phyloP scores from a whole-genome alignment of 2,113 vertebrate genomes.

The Pholis gunnellus region DNA sequence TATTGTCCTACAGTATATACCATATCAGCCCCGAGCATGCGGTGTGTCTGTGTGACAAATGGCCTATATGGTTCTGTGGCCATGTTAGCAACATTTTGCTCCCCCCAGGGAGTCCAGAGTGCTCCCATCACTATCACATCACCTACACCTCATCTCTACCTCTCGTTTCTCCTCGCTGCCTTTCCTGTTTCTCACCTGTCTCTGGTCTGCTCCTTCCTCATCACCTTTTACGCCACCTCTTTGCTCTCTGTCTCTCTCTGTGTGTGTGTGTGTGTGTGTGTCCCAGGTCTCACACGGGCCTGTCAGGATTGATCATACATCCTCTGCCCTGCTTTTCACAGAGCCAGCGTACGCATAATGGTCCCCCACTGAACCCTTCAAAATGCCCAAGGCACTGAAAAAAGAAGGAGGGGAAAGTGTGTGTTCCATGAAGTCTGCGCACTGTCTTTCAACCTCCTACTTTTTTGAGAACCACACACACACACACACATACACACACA shows the following conservation, averaged over 20 bases:
- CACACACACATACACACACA: not conserved
- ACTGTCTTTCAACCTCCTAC: not conserved
- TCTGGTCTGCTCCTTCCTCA: not conserved
- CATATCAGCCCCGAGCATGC: not conserved
- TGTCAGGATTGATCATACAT: constrained; percentile 52
- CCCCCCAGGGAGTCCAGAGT: not conserved
- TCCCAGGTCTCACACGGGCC: constrained; percentile 10
- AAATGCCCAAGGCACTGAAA: constrained; percentile 19
- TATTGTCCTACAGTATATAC: not conserved
- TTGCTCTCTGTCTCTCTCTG: not conserved
- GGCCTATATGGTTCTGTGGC: not conserved
- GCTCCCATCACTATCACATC: not conserved
- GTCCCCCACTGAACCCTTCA: constrained; percentile 16
- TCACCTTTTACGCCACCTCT: not conserved
- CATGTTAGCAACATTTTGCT: not conserved
- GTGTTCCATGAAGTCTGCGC: not conserved
- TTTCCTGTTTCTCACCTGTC: not conserved
- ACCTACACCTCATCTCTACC: not conserved
- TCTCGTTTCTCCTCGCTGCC: not conserved
- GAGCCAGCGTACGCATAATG: constrained; percentile 7
- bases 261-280: not conserved
- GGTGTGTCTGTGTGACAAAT: not conserved
- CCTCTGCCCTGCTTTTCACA: constrained; percentile 35
- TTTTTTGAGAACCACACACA: not conserved
- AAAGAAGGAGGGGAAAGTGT: not conserved